Percentiles rank a stretch among this genome's conserved stretches.
Evolutionary conservation across 2,113 vertebrate species (phyloP).

Genomic region (Melanostigma gelatinosum): DNA sequence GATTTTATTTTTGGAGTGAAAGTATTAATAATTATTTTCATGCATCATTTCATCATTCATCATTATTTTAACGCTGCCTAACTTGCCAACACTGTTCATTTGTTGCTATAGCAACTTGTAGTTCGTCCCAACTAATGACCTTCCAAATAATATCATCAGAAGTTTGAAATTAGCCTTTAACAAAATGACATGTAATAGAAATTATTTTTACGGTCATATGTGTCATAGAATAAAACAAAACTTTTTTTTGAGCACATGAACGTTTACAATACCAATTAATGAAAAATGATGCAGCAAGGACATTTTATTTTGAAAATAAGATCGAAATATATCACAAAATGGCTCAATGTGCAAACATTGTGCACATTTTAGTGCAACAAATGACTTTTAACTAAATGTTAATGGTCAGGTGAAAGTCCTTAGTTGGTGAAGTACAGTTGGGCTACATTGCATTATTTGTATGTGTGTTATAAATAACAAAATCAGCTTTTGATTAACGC

Average conservation of each 20-base stretch:
- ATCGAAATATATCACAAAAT: background rate
- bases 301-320: background rate
- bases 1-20: background rate
- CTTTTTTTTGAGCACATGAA: background rate
- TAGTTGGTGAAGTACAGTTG: background rate
- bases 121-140: background rate
- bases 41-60: background rate
- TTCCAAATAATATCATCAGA: background rate
- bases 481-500: background rate
- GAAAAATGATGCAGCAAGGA: background rate
- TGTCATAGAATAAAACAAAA: background rate
- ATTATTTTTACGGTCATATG: background rate
- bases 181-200: background rate
- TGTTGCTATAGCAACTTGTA: background rate
- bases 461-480: background rate
- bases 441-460: background rate
- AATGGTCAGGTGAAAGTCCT: background rate
- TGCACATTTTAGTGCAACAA: background rate
- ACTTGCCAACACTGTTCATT: background rate
- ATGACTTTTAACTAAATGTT: background rate
- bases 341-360: background rate
- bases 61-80: background rate
- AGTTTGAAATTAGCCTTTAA: background rate
- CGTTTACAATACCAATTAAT: background rate
- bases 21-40: background rate